Percentiles rank a stretch among this genome's conserved stretches.
Conservation (phyloP, 2,113 vertebrate species). For the Osmerus eperlanus region DNA sequence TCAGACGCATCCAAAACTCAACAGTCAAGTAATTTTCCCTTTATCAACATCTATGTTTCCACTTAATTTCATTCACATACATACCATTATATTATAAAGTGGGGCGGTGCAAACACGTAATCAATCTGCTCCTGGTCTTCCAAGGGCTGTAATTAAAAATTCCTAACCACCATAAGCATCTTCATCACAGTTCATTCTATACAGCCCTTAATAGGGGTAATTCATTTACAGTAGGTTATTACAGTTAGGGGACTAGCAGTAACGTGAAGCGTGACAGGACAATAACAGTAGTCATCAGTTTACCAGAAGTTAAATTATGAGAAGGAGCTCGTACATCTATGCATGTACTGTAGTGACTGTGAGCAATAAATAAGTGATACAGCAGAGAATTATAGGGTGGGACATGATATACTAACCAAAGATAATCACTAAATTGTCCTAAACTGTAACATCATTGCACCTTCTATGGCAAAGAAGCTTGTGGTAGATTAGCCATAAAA, state of each 20-base stretch:
- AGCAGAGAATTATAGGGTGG: conserved; percentile 19
- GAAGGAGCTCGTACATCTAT: background rate
- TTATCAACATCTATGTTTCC: background rate
- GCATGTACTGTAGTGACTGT: too few relatives aligned
- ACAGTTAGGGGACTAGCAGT: conserved; percentile 16
- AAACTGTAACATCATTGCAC: conserved; percentile 40
- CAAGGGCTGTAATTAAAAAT: conserved; percentile 35
- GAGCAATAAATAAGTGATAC: conserved; percentile 46
- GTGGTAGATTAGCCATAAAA: conserved; percentile 16
- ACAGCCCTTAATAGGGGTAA: conserved; percentile 57
- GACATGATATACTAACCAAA: conserved; percentile 20
- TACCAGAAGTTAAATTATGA: conserved; percentile 20
- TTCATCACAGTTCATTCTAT: conserved; percentile 30
- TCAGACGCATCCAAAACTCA: too few relatives aligned
- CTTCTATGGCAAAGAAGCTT: conserved; percentile 24
- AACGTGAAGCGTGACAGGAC: background rate
- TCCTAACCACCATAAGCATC: conserved; percentile 7
- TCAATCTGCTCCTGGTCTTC: conserved; percentile 9
- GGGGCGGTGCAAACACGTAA: conserved; percentile 9
- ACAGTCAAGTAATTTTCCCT: background rate
- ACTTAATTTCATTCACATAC: background rate
- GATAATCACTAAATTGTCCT: conserved; percentile 21
- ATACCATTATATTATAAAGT: background rate
- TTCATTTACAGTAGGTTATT: conserved; percentile 45
- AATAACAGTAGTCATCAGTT: background rate